Evolutionary conservation across 23 tunicate species (phyloP).

Genomic region (Corella eumyota): DNA sequence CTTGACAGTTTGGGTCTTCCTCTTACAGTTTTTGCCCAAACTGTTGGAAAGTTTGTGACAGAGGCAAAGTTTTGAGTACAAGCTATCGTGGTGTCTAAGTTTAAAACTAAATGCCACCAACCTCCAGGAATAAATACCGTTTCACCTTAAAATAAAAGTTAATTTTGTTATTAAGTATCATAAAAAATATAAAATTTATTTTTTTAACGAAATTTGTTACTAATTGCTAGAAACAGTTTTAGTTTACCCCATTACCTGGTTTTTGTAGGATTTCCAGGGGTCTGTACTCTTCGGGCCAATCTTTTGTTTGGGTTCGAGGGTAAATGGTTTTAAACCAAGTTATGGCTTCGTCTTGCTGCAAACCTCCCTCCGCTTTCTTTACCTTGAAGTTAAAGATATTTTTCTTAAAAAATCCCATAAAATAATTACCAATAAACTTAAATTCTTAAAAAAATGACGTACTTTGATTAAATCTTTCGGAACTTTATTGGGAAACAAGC

Average conservation of each 20-base stretch:
- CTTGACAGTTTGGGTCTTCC: conserved; percentile 87
- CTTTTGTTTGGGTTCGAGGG: conserved; percentile 60
- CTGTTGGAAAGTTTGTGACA: conserved; percentile 77
- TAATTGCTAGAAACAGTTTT: too few relatives aligned
- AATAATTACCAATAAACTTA: too few relatives aligned
- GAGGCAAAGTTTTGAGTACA: conserved; percentile 99
- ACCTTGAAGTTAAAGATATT: conserved; percentile 24
- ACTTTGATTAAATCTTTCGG: conserved; percentile 94
- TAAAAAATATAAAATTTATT: too few relatives aligned
- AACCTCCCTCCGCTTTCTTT: conserved; percentile 29
- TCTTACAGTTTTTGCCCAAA: conserved; percentile 94
- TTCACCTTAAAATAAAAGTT: conserved; percentile 47
- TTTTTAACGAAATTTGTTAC: neutral
- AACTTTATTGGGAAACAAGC: conserved; percentile 78
- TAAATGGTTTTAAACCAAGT: conserved; percentile 86
- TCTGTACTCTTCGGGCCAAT: conserved; percentile 85
- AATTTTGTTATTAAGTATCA: neutral
- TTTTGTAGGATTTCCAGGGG: conserved; percentile 88
- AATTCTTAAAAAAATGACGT: too few relatives aligned
- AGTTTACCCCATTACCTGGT: conserved; percentile 76
- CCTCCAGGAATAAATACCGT: conserved; percentile 95
- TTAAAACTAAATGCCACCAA: conserved; percentile 97
- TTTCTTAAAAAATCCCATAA: neutral
- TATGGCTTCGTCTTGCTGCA: conserved; percentile 92
- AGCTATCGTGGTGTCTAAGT: conserved; percentile 81